phyloP scores from a whole-genome alignment of 2,797 vertebrate genomes.

The Lerista edwardsae region DNA sequence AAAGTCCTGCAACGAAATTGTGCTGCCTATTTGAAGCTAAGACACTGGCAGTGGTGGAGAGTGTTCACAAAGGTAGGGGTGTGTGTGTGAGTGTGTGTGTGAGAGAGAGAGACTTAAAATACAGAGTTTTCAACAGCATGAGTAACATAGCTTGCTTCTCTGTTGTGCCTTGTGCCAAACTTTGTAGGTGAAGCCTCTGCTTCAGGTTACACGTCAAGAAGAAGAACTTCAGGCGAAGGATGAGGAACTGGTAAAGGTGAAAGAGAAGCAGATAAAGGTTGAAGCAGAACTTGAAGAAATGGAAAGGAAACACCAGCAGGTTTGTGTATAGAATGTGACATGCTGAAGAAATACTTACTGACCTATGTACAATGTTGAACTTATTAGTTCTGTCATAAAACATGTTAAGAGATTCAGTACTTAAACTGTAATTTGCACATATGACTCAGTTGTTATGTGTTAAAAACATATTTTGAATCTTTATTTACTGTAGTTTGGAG shows the following conservation, averaged over 20 bases:
- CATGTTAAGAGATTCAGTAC: not conserved
- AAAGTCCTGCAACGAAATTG: slow-evolving; percentile 98
- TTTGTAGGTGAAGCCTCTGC: slow-evolving; percentile 92
- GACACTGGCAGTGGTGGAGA: slow-evolving; percentile 99
- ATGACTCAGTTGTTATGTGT: not conserved
- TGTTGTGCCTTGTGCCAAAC: not conserved
- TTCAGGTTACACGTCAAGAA: slow-evolving; percentile 97
- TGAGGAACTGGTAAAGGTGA: slow-evolving; percentile 94
- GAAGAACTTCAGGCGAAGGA: slow-evolving; percentile 97
- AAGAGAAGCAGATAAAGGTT: slow-evolving; percentile 93
- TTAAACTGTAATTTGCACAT: not conserved
- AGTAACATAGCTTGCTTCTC: not conserved
- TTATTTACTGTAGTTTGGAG: not conserved
- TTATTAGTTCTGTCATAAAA: not conserved
- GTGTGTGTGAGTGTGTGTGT: too few relatives aligned
- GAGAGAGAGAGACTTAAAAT: not conserved
- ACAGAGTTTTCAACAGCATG: not conserved
- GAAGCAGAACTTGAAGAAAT: slow-evolving; percentile 94
- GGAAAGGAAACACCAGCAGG: slow-evolving; percentile 97
- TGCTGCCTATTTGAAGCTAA: slow-evolving; percentile 93
- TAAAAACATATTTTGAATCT: not conserved
- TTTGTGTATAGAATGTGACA: slow-evolving; percentile 58
- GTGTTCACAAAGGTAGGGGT: slow-evolving; percentile 93
- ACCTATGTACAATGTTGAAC: not conserved
- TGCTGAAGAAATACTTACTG: rapidly evolving